Evolutionary conservation across 2,797 vertebrate species (phyloP).

Genomic region (Phoxinus dragarum): DNA sequence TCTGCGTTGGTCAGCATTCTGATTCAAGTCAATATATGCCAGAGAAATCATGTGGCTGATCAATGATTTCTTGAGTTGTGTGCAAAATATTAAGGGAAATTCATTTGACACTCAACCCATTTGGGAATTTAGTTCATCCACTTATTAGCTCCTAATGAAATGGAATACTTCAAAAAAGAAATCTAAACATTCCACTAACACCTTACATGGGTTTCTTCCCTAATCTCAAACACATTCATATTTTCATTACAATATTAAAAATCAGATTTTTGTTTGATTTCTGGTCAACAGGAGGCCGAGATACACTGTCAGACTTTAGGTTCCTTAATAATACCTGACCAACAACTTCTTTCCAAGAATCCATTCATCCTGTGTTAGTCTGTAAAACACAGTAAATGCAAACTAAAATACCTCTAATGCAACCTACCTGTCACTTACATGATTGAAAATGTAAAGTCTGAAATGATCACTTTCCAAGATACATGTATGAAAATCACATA

Average conservation of each 20-base stretch:
- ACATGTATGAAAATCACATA: slow-evolving; percentile 35
- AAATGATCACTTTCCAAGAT: slow-evolving; percentile 7
- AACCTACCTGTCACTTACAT: slow-evolving; percentile 8
- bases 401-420: slow-evolving; percentile 16
- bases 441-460: slow-evolving; percentile 5
- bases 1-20: slow-evolving; percentile 54
- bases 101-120: slow-evolving; percentile 27
- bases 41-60: slow-evolving; percentile 56
- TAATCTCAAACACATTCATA: slow-evolving; percentile 41
- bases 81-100: slow-evolving; percentile 63
- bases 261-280: slow-evolving; percentile 10
- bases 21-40: slow-evolving; percentile 56
- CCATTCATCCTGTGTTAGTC: slow-evolving; percentile 10
- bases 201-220: slow-evolving; percentile 3
- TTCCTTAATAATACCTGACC: not conserved
- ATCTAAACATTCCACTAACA: slow-evolving; percentile 46
- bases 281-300: slow-evolving; percentile 2
- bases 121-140: slow-evolving; percentile 35
- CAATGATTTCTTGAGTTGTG: slow-evolving; percentile 59
- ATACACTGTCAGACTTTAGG: slow-evolving; percentile 6
- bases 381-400: slow-evolving; percentile 31
- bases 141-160: slow-evolving; percentile 29
- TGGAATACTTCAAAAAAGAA: slow-evolving; percentile 18
- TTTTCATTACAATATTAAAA: slow-evolving; percentile 27
- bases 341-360: not conserved